Percentiles rank a stretch among this genome's conserved stretches.
Conservation (phyloP, 2,113 vertebrate species). For the Eurystomus gularis region DNA sequence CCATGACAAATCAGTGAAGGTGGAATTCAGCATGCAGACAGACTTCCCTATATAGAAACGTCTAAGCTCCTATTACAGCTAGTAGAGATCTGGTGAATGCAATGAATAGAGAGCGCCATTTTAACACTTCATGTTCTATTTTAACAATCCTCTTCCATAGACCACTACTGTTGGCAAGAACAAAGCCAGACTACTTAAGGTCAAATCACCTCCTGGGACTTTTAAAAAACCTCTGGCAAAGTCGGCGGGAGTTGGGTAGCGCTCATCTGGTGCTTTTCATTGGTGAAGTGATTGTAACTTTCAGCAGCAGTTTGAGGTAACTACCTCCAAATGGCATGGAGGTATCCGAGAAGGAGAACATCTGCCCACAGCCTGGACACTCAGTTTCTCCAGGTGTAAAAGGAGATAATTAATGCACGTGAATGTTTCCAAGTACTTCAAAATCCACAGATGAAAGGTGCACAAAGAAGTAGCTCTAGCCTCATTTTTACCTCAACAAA, state of each 20-base stretch:
- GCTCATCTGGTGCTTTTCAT: not conserved
- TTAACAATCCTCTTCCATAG: not conserved
- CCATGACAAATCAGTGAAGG: not conserved
- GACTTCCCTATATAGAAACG: not conserved
- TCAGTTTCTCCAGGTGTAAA: not conserved
- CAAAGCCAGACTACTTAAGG: not conserved
- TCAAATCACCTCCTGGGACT: not conserved
- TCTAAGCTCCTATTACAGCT: not conserved
- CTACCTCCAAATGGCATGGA: not conserved
- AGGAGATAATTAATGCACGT: not conserved
- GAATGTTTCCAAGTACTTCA: not conserved
- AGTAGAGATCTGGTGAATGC: not conserved
- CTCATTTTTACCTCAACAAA: not conserved
- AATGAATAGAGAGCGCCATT: not conserved
- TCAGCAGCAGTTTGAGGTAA: not conserved
- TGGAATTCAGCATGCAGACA: not conserved
- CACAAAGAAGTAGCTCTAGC: not conserved
- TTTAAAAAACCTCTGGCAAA: not conserved
- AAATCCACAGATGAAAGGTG: not conserved
- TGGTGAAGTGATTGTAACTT: not conserved
- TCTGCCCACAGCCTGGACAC: not conserved
- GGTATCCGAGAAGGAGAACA: not conserved
- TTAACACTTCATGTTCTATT: not conserved
- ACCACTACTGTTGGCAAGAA: not conserved
- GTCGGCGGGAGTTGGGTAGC: not conserved